Evolutionary conservation across 2,113 vertebrate genomes (phyloP), one percentile per base, ranked within the genome.

Genomic region (Mellivora capensis): DNA sequence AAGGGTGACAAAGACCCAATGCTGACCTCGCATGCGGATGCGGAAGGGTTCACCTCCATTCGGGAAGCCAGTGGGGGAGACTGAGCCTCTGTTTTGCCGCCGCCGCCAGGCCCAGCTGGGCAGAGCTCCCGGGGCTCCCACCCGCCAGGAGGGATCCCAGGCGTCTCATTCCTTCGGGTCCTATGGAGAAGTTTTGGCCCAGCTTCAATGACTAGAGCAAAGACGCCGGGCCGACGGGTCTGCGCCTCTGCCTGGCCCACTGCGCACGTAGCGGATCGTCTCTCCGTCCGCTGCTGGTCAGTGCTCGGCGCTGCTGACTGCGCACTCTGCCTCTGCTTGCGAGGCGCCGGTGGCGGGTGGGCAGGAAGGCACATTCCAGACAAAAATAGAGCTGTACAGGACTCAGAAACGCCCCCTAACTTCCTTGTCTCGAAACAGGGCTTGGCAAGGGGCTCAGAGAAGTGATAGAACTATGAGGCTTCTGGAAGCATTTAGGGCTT

Each of bases 381-480:
- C 91, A 98, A 97, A 98, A 98, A 98, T 97, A 97, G 95, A 94
- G 39, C 87, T 8, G 12, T 12, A 21, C 29, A 13, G 82, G 88
- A 44, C 44, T 93, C 61, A 81, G 27, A 91, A 83, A 13, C 62
- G 34, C 61, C 92, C 94, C 69, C 31, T 18, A 27, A 82, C 81
- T 74, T 95, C 93, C 61, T 91, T 49, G 69, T 86, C 87, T 95
- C 27, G 10, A 83, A 90, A 76, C 29, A 1, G 29, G 39, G 72
- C 74, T 93, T 71, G 97, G 94, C 88, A 39, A 76, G 83, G 39
- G 57, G 42, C 44, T 93, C 23, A 2, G 62, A 3, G 69, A 25
- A 49, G 64, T 4, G 2, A 52, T n/a, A 59, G 47, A n/a, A 11
- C 25, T 11, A 3, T 0, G 10, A 84, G 61, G 7, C 49, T 88